phyloP scores from a whole-genome alignment of 1,140 invertebrate genomes.

The Hirudo medicinalis region DNA sequence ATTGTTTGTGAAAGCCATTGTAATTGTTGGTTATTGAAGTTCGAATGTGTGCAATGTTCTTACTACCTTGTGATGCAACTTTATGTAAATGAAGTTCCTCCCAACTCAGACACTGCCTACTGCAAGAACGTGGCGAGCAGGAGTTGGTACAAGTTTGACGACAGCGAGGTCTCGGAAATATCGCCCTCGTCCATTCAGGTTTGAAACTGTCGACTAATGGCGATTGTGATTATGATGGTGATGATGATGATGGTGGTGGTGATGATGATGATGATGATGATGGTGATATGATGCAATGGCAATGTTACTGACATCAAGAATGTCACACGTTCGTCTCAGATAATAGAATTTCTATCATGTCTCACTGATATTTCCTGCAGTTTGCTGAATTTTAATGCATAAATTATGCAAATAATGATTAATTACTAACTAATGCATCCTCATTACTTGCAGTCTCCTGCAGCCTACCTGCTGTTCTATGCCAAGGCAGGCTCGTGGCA shows the following conservation, averaged over 20 bases:
- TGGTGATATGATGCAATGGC: background rate
- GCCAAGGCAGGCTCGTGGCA: constrained; percentile 5
- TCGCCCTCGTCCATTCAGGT: constrained; percentile 51
- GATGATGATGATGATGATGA: background rate
- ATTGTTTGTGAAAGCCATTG: too few relatives aligned
- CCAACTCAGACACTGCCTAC: constrained; percentile 53
- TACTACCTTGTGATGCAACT: too few relatives aligned
- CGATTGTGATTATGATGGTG: background rate
- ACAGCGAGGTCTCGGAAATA: constrained; percentile 64
- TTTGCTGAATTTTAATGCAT: background rate
- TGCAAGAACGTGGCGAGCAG: constrained; percentile 49
- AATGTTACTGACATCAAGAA: background rate
- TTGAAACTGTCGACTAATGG: constrained; percentile 20
- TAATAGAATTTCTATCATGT: background rate
- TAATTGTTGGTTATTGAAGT: too few relatives aligned
- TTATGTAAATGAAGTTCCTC: too few relatives aligned
- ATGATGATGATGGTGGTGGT: background rate
- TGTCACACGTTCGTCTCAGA: background rate
- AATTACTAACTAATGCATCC: constrained; percentile 21
- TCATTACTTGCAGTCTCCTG: constrained; percentile 45
- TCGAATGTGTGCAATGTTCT: too few relatives aligned
- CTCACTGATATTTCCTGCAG: background rate
- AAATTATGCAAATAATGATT: constrained; percentile 23
- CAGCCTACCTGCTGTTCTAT: constrained; percentile 59
- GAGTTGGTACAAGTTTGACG: constrained; percentile 81